Base-by-base conservation (phyloP, 2,888 invertebrate species). In the Cataglyphis cursor region DNA sequence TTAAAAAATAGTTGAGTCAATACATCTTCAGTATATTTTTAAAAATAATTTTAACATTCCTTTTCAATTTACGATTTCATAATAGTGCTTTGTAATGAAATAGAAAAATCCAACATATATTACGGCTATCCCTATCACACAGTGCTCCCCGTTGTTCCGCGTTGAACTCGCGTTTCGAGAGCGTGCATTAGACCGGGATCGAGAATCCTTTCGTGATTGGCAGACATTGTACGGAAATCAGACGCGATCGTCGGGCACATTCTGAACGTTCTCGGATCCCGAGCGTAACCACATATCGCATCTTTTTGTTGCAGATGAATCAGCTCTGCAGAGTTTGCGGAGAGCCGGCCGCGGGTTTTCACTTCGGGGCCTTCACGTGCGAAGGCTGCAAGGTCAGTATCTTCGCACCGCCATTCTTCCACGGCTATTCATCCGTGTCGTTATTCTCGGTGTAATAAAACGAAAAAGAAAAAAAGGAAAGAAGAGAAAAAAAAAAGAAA, bases 271-370 rank as follows among this genome's bases (percentile, higher is more conserved):
- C 74, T 84, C 82, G 86, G 86, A 74, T 82, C 83, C 86, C 72
- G 81, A 85, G 81, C 89, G 83, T 89, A 85, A 89, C 90, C 85
- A 86, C 89, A 84, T 85, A 88, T 89, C 89, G 88, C 83, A 76
- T 83, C 87, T 89, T 84, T 89, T 89, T 84, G 85, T 92, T 93
- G 68, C 93, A 94, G 94, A 94, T 94, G 94, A 94, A 94, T 93
- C 94, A 94, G 90, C 92, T 93, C 78, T 94, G 94, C 88, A 93
- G 94, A 88, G 94, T 94, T 76, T 94, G 94, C 90, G 94, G 94
- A 75, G 94, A 94, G 91, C 94, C 94, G 90, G 94, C 94, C 84
- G 94, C 94, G 81, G 94, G 94, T 89, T 94, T 94, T 91, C 94
- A 94, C 89, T 94, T 94, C 82, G 94, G 94, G 65, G 94, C 94